Base-by-base conservation (phyloP, 2,113 vertebrate species). In the Oreotrochilus melanogaster region DNA sequence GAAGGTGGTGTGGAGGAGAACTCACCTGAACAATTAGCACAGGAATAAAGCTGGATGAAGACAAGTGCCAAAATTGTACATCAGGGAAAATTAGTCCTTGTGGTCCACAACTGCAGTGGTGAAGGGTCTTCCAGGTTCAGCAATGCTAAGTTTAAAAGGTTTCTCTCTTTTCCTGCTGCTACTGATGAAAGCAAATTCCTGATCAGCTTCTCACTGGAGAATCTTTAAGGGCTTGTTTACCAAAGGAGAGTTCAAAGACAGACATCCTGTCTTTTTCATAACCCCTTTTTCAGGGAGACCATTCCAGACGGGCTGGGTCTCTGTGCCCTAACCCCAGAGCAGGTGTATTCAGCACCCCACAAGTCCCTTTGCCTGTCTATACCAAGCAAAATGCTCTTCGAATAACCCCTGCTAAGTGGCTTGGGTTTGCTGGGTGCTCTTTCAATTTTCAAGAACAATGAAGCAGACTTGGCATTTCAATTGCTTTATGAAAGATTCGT, bases 351-450 rank as follows among this genome's bases (percentile, higher is more conserved):
- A n/a, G 37, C 0, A 0, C 54, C 22, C 51, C 3, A 2, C 17
- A 14, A 48, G 78, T 75, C 30, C 61, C 57, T 79, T 45, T 39
- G 62, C 87, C 42, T 33, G 45, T 31, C 57, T 1, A 7, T 1
- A 37, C 3, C 0, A 0, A 66, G 28, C 11, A 1, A 33, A 2
- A 3, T 1, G 0, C 1, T 8, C 62, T 57, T 25, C 31, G 30
- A 31, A 43, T 5, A 47, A 82, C 61, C 74, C 47, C 51, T 37
- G 25, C 37, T 24, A 17, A 35, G 19, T 53, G 50, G n/a, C 42
- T 72, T 5, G 9, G 42, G 27, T 54, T 73, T 47, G 35, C 66
- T 83, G 60, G 21, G 47, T 6, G 7, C 62, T 58, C 71, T 70
- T 90, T 90, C 88, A 69, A 88, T 86, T 90, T 93, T 51, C 7